Conservation (phyloP, 2,113 vertebrate genomes). For the Progne subis region DNA sequence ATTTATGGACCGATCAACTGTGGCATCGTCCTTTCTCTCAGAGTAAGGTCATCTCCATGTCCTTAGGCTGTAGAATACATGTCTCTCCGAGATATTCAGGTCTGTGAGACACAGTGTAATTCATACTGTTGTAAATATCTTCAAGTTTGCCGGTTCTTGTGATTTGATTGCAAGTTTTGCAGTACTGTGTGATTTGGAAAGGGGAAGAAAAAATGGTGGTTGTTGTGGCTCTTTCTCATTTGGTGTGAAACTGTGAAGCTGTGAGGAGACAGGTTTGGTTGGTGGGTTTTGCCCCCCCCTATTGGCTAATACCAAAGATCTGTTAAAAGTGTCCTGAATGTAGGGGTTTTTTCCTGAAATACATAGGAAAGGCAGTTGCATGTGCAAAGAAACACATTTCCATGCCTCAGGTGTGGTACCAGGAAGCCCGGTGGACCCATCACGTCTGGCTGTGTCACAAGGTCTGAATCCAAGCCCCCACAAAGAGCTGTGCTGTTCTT, state of each 20-base stretch:
- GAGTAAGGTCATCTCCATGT: background rate
- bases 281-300: accelerated
- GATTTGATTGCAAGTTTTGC: background rate
- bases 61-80: background rate
- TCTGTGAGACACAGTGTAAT: background rate
- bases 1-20: background rate
- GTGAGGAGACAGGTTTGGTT: background rate
- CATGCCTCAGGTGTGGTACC: background rate
- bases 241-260: background rate
- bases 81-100: background rate
- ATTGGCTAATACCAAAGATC: background rate
- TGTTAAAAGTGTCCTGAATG: background rate
- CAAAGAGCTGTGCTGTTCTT: background rate
- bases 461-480: background rate
- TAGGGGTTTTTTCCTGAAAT: background rate
- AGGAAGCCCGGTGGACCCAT: background rate
- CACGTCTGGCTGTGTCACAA: background rate
- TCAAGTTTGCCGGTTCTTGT: background rate
- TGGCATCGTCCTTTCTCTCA: conserved; percentile 31
- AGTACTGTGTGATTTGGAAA: background rate
- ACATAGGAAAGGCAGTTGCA: background rate
- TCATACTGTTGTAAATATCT: conserved; percentile 2
- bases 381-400: background rate
- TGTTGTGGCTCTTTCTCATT: background rate
- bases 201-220: background rate